These are phyloP conservation scores for Acanthosepion pharaonis DNA, from an alignment of 2,888 invertebrate species.

Conservation along the genomic window DNA sequence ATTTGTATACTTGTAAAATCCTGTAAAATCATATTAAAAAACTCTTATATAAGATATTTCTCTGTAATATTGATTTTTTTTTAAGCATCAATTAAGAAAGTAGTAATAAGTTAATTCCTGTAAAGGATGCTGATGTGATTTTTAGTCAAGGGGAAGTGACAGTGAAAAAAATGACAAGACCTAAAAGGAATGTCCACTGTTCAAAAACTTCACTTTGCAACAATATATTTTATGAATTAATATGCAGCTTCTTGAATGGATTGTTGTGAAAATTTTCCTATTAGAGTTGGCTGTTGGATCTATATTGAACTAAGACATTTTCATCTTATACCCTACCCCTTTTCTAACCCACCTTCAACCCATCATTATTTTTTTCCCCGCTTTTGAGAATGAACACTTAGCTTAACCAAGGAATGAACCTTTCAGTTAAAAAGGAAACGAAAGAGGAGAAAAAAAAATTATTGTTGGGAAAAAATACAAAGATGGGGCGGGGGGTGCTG, in stretches of 20 bases:
- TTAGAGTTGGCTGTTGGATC: neutral
- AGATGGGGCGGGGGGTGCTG: neutral
- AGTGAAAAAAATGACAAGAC: neutral
- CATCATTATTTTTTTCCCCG: neutral
- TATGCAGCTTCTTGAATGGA: neutral
- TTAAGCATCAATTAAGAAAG: neutral
- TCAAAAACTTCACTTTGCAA: neutral
- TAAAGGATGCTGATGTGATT: neutral
- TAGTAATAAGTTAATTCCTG: neutral
- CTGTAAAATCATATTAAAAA: too few species aligned
- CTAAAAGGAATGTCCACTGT: neutral
- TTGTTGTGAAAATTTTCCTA: neutral
- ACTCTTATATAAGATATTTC: too few species aligned
- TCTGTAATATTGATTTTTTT: neutral
- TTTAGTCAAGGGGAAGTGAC: neutral
- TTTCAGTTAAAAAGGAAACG: slow-evolving; percentile 20
- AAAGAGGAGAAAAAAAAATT: neutral
- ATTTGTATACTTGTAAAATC: too few species aligned
- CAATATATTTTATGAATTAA: neutral
- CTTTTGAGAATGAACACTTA: slow-evolving; percentile 4
- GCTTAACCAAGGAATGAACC: neutral
- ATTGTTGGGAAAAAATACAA: neutral
- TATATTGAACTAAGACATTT: neutral
- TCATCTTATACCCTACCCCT: neutral
- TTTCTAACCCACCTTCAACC: neutral